Evolutionary conservation across 2,888 invertebrate genomes (phyloP).

Genomic region (Rambutsinella grinnellia): DNA sequence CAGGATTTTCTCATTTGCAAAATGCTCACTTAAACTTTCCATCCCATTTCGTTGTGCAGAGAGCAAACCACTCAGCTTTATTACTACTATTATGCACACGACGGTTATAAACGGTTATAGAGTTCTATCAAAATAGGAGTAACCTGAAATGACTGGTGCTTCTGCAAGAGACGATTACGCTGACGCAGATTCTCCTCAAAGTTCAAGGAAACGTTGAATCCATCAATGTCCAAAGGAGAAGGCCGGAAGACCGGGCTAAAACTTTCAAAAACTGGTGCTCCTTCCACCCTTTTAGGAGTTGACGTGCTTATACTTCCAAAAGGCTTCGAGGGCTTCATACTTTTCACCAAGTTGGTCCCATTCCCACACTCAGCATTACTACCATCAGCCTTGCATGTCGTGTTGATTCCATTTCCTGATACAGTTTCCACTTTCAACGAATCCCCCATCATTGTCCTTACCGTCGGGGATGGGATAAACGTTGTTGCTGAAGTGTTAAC

Average conservation of each 20-base stretch:
- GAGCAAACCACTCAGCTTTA: too few species aligned
- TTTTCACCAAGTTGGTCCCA: background rate
- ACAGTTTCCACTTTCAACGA: conserved; percentile 11
- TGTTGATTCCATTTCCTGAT: conserved; percentile 11
- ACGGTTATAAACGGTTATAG: too few species aligned
- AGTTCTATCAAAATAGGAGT: too few species aligned
- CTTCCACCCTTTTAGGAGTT: background rate
- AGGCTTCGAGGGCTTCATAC: background rate
- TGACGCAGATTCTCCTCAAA: conserved; percentile 21
- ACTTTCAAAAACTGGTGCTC: conserved; percentile 71
- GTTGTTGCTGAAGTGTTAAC: background rate
- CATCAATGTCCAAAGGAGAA: conserved; percentile 76
- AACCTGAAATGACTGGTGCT: conserved; percentile 22
- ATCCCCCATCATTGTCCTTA: conserved; percentile 5
- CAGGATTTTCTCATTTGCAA: too few species aligned
- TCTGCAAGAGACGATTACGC: background rate
- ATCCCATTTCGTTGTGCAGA: too few species aligned
- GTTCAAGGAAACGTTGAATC: conserved; percentile 47
- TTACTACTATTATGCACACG: too few species aligned
- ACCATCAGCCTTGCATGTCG: background rate
- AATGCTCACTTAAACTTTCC: too few species aligned
- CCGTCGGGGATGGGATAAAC: background rate
- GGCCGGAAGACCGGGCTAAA: conserved; percentile 88
- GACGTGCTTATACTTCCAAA: background rate
- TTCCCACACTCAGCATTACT: conserved; percentile 1